Base-by-base conservation (phyloP, 2,888 invertebrate species). In the Drosophila koepferae region DNA sequence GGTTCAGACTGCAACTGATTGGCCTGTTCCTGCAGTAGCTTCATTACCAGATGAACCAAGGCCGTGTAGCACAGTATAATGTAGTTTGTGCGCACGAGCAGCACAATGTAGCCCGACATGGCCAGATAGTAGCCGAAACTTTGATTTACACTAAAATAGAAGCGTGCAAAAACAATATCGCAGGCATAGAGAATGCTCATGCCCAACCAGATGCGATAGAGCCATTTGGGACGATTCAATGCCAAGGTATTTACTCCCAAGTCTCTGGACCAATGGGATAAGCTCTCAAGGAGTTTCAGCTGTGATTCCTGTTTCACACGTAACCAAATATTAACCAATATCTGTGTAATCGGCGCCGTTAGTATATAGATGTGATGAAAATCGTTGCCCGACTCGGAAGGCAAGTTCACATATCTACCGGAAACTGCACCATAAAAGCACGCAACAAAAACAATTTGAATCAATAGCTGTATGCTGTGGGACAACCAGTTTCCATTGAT, bases 121-220 rank as follows among this genome's bases (percentile, higher is more conserved):
- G n/a, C 20, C 0, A 74, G 5, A 0, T 28, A 20, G 20, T 51
- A 59, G 8, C 41, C 34, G 1, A 40, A 10, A 31, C 28, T 38
- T 0, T 16, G 3, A 31, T 36, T 18, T 0, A 34, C 28, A 34
- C n/a, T 49, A 43, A 51, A 66, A 8, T 20, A 12, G 10, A 36
- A 59, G 3, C 36, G 55, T 10, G 55, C 53, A 16, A 34, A 2
- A 2, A 41, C 31, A 14, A 46, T n/a, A 12, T 18, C 40, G 12
- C 20, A 48, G 20, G 20, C 55, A 51, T 75, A 48, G 8, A 12
- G 49, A 1, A 55, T 9, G 18, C 64, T 65, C 2, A 67, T 23
- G 3, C 8, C 28, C 16, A 74, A 9, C 70, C 82, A 82, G 14
- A 70, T 41, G 7, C 55, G 66, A 10, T 43, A 70, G 9, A 79